Conservation (phyloP, 1,140 invertebrate species). For the Stenopsyche tienmushanensis region DNA sequence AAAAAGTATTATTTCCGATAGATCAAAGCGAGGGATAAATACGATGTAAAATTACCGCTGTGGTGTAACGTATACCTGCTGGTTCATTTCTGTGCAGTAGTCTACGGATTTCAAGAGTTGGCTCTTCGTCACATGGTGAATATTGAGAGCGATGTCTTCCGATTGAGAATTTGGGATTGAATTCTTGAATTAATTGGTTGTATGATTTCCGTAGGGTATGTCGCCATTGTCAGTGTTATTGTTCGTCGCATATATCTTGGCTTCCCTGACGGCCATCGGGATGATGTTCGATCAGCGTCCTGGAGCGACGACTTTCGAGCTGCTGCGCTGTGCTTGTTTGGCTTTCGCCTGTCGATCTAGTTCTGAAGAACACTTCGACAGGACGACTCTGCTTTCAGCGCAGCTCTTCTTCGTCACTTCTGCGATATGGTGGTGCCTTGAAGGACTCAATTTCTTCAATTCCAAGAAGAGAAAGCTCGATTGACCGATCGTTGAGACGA, state of each 20-base stretch:
- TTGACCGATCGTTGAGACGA: too few relatives aligned
- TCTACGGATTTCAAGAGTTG: slow-evolving; percentile 66
- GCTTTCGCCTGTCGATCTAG: slow-evolving; percentile 38
- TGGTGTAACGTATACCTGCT: slow-evolving; percentile 71
- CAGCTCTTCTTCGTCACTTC: slow-evolving; percentile 36
- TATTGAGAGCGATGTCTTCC: slow-evolving; percentile 24
- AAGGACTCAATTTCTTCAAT: slow-evolving; percentile 35
- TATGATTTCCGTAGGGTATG: slow-evolving; percentile 55
- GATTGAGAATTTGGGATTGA: neutral
- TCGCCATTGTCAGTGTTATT: slow-evolving; percentile 57
- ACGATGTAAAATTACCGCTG: slow-evolving; percentile 64
- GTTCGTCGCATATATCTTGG: slow-evolving; percentile 64
- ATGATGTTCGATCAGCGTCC: slow-evolving; percentile 65
- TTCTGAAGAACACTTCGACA: slow-evolving; percentile 9
- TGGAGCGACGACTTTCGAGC: slow-evolving; percentile 57
- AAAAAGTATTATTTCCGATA: slow-evolving; percentile 42
- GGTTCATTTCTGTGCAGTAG: slow-evolving; percentile 66
- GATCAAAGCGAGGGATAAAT: slow-evolving; percentile 66
- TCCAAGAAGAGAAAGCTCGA: slow-evolving; percentile 30
- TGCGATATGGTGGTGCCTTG: slow-evolving; percentile 36
- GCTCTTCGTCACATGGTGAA: slow-evolving; percentile 63
- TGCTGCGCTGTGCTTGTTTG: slow-evolving; percentile 57
- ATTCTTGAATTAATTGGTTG: neutral
- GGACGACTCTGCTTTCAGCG: slow-evolving; percentile 23
- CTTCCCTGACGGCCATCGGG: slow-evolving; percentile 67